Evolutionary conservation across 2,797 vertebrate species (phyloP), one percentile per base, ranked within the genome.

Genomic region (Masticophis lateralis): DNA sequence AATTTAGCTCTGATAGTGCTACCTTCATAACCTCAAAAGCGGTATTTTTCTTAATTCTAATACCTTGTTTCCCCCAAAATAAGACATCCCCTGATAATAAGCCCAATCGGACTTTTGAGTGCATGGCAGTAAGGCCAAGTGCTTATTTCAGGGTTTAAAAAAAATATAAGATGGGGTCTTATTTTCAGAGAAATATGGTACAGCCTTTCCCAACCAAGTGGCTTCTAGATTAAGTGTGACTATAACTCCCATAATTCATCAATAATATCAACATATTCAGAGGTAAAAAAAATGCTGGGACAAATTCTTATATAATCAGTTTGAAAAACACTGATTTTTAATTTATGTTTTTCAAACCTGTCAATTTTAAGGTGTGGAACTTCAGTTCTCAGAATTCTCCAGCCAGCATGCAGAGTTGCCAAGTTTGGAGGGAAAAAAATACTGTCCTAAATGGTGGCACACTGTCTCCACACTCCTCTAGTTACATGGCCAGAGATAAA

Each of bases 401-500:
- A 83, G 79, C 20, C 4, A 2, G 43, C 10, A 47, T 83, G 37
- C 20, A 83, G 25, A 47, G 18, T 32, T 43, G 14, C 18, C 32
- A 16, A 89, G 27, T 53, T 13, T 56, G 13, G 47, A 51, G 47
- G 6, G 47, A 7, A 6, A 6, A 6, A 51, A 51, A 51, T 51
- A 12, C 27, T 32, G 43, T 47, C 20, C 79, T 83, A 83, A 83
- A 83, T 83, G 37, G 43, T 47, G 43, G 55, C 16, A 55, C 12
- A 11, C 55, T 4, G 87, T 20, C 18, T 51, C 59, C 47, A 55
- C 28, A n/a, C n/a, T 37, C 20, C 43, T 63, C 59, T 86, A 20
- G 18, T 83, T 91, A 27, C 51, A 88, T 66, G 91, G 53, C n/a
- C n/a, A n/a, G 90, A 94, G 93, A 94, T 3, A 92, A 14, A 12